Base-by-base conservation (phyloP, 2,888 invertebrate genomes). In the Charanyca ferruginea region DNA sequence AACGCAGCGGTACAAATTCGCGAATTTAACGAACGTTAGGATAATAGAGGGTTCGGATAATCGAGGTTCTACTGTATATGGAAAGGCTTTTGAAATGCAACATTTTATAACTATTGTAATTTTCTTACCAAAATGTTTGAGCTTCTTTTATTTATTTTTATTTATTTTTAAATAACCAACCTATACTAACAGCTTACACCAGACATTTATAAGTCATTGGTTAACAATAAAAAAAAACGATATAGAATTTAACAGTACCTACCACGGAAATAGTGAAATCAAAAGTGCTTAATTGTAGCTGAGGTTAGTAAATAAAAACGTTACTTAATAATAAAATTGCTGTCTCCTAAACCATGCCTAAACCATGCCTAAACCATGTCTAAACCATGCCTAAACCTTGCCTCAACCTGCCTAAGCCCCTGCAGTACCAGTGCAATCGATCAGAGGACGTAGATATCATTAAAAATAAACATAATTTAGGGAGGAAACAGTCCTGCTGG, bases 241-340 rank as follows among this genome's bases (percentile, higher is more conserved):
- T n/a, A n/a, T n/a, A n/a, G n/a, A n/a, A n/a, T n/a, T n/a, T n/a
- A n/a, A n/a, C n/a, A n/a, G n/a, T n/a, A n/a, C n/a, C n/a, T n/a
- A n/a, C n/a, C n/a, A n/a, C n/a, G n/a, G n/a, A n/a, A 11, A 23
- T 1, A 6, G 48, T 48, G 41, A 22, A 28, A 38, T 13, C 11
- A 49, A 22, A 53, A 66, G 66, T 18, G 23, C 41, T 44, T 45
- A 49, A 49, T 23, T 18, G 1, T 57, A 51, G 11, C n/a, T 45
- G 48, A 73, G 74, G 74, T 74, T 66, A 77, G 74, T 74, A 74
- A 78, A 51, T 57, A 42, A 61, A 51, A 41, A 51, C 5, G 25
- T 61, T 61, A 35, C n/a, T 53, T 28, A 53, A 28, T 9, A 20
- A 59, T 59, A 3, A 18, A 42, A 72, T 74, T 74, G 73, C 73